Conservation (phyloP, 2,888 invertebrate species). For the Cantharis rufa region DNA sequence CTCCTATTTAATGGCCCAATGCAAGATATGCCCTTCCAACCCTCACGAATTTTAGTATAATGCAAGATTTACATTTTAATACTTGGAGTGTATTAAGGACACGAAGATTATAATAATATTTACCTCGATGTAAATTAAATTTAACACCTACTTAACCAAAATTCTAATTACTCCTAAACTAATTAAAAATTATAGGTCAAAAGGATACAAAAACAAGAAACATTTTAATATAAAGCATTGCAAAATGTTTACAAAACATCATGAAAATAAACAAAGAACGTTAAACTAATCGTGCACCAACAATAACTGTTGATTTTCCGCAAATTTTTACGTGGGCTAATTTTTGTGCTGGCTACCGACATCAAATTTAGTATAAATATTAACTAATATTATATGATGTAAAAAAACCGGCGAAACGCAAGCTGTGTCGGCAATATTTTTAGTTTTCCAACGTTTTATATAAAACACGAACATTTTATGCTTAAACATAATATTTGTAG, state of each 20-base stretch:
- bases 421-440: too few species aligned
- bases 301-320: too few species aligned
- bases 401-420: too few species aligned
- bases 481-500: too few species aligned
- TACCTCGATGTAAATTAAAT: neutral
- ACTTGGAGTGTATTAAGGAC: neutral
- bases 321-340: too few species aligned
- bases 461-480: too few species aligned
- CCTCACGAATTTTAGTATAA: neutral
- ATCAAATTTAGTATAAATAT: too few species aligned
- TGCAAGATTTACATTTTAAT: neutral
- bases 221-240: neutral
- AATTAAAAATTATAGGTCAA: neutral
- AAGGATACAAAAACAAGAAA: neutral
- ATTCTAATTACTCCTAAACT: neutral
- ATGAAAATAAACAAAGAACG: too few species aligned
- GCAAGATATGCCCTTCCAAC: neutral
- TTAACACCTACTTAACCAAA: neutral
- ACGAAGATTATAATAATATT: neutral
- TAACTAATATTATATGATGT: too few species aligned
- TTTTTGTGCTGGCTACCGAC: too few species aligned
- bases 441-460: too few species aligned
- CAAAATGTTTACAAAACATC: neutral
- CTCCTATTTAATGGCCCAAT: constrained; percentile 12
- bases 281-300: too few species aligned